Evolutionary conservation across 2,113 vertebrate genomes (phyloP).

Genomic region (Panurus biarmicus): DNA sequence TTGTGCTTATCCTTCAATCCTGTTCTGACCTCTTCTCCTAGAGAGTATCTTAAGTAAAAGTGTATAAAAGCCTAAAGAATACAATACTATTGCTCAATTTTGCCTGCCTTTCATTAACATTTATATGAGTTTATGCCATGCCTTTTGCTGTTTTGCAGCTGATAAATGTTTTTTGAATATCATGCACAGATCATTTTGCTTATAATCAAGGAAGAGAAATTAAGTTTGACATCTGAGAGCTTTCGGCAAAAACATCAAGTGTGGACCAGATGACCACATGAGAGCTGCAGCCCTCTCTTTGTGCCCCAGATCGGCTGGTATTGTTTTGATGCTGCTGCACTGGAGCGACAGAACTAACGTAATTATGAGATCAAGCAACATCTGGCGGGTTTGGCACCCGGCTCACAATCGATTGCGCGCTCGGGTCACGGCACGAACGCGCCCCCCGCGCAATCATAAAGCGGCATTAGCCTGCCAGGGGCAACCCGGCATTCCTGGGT

Average conservation of each 20-base stretch:
- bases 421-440: slow-evolving; percentile 69
- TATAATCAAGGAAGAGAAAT: slow-evolving; percentile 35
- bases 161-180: slow-evolving; percentile 44
- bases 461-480: slow-evolving; percentile 66
- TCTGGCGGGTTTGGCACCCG: slow-evolving; percentile 74
- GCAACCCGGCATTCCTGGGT: slow-evolving; percentile 58
- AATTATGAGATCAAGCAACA: slow-evolving; percentile 81
- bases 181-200: slow-evolving; percentile 6
- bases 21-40: background rate
- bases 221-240: slow-evolving; percentile 8
- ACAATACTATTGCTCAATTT: background rate
- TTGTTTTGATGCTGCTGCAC: slow-evolving; percentile 72
- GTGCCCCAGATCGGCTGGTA: slow-evolving; percentile 38
- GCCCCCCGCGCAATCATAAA: slow-evolving; percentile 80
- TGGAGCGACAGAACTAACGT: slow-evolving; percentile 62
- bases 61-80: background rate
- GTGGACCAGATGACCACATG: slow-evolving; percentile 23
- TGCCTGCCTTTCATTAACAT: slow-evolving; percentile 39
- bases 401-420: slow-evolving; percentile 58
- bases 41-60: background rate
- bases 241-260: slow-evolving; percentile 5
- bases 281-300: background rate
- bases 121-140: background rate
- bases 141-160: slow-evolving; percentile 18
- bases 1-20: background rate